A percentile compares a stretch with the other conserved stretches of the same genome.
Conservation (phyloP, 2,797 vertebrate genomes). For the Caiman crocodilus region DNA sequence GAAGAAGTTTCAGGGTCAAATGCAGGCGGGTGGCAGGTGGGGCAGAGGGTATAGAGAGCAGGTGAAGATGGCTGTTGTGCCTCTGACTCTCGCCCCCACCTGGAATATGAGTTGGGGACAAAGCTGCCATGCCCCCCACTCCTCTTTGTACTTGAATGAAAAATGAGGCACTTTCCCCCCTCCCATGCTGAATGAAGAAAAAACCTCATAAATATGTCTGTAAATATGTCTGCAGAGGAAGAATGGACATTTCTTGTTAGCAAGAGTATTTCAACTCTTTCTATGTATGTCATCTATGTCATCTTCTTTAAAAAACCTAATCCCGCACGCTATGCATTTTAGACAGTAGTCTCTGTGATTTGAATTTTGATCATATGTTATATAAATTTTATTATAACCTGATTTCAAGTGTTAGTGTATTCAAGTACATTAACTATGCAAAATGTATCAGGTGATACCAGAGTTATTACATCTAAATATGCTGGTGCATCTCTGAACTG, state of each 20-base stretch:
- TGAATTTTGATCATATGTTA: neutral
- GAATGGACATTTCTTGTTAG: neutral
- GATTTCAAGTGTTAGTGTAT: neutral
- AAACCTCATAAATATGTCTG: too few species aligned
- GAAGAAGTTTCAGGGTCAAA: too few species aligned
- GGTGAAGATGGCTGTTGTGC: too few species aligned
- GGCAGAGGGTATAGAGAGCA: too few species aligned
- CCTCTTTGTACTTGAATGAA: too few species aligned
- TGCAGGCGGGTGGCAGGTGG: too few species aligned
- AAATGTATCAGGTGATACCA: neutral
- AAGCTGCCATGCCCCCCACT: too few species aligned
- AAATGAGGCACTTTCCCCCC: too few species aligned
- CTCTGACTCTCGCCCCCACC: too few species aligned
- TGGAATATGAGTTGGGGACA: too few species aligned
- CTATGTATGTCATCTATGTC: neutral
- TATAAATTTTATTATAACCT: neutral
- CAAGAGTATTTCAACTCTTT: too few species aligned
- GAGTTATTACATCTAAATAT: neutral
- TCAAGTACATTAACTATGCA: neutral
- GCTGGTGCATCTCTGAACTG: neutral
- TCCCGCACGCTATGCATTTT: fast-evolving
- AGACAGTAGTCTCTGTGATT: neutral
- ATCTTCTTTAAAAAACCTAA: neutral
- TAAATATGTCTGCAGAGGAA: neutral
- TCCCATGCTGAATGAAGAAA: too few species aligned